Evolutionary conservation across 1,140 invertebrate genomes (phyloP).

Genomic region (Octopus bimaculoides): DNA sequence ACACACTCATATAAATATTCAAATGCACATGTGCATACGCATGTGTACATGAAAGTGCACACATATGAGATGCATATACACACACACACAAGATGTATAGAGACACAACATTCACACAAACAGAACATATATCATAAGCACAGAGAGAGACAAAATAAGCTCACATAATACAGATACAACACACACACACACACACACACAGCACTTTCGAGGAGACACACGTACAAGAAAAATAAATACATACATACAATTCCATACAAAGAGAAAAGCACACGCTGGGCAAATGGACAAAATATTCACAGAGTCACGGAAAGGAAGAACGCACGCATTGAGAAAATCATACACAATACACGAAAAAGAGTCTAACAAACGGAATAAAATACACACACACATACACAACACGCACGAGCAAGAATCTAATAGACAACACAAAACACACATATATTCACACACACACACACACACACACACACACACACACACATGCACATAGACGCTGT

Average conservation of each 20-base stretch:
- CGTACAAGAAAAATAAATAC: background rate
- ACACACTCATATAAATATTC: background rate
- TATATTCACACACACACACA: too few relatives aligned
- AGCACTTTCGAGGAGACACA: background rate
- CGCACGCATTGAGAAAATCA: too few relatives aligned
- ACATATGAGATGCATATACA: too few relatives aligned
- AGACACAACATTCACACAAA: background rate
- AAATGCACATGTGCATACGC: background rate
- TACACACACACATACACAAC: too few relatives aligned
- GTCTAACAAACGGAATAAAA: too few relatives aligned
- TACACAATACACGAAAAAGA: too few relatives aligned
- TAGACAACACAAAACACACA: too few relatives aligned
- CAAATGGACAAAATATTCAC: background rate
- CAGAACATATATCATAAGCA: background rate
- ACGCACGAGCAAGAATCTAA: too few relatives aligned
- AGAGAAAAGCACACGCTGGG: background rate
- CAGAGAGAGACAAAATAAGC: too few relatives aligned
- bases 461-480: too few relatives aligned
- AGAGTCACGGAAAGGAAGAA: background rate
- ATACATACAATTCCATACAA: background rate
- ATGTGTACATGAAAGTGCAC: background rate
- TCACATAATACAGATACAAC: too few relatives aligned
- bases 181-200: constrained; percentile 1
- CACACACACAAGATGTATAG: background rate
- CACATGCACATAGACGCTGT: too few relatives aligned